Conservation (phyloP, 1,140 invertebrate genomes). For the Diabrotica undecimpunctata region DNA sequence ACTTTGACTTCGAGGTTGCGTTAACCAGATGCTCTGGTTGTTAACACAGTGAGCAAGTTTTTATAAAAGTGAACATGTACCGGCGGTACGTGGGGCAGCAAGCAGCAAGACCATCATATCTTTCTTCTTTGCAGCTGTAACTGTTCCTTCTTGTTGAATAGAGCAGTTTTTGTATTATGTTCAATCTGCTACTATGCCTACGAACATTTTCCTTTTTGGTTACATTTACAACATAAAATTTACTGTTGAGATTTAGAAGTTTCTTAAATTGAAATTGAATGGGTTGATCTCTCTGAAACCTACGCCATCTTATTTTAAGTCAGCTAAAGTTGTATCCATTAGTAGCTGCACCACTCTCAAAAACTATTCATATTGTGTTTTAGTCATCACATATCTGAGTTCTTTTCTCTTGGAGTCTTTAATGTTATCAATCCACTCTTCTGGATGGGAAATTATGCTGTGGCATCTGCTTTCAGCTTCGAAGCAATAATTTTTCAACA, state of each 20-base stretch:
- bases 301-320: constrained; percentile 8
- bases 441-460: no score
- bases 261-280: constrained; percentile 9
- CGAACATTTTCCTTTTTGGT: not conserved
- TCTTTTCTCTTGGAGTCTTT: constrained; percentile 6
- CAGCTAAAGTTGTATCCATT: no score
- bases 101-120: constrained; percentile 11
- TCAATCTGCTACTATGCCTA: not conserved
- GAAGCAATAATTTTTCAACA: constrained; percentile 12
- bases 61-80: not conserved
- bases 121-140: constrained; percentile 13
- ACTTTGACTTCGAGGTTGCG: no score
- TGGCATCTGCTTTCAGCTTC: no score
- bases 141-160: constrained; percentile 1
- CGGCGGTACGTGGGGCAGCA: constrained; percentile 7
- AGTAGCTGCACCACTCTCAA: not conserved
- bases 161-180: not conserved
- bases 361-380: constrained; percentile 15
- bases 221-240: constrained; percentile 7
- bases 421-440: constrained; percentile 21
- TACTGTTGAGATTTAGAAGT: not conserved
- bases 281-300: constrained; percentile 3
- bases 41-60: not conserved
- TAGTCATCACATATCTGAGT: not conserved
- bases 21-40: no score